These are phyloP conservation scores for Triplophysa yarkandensis DNA, from an alignment of 2,797 vertebrate genomes.

Conservation along the genomic window DNA sequence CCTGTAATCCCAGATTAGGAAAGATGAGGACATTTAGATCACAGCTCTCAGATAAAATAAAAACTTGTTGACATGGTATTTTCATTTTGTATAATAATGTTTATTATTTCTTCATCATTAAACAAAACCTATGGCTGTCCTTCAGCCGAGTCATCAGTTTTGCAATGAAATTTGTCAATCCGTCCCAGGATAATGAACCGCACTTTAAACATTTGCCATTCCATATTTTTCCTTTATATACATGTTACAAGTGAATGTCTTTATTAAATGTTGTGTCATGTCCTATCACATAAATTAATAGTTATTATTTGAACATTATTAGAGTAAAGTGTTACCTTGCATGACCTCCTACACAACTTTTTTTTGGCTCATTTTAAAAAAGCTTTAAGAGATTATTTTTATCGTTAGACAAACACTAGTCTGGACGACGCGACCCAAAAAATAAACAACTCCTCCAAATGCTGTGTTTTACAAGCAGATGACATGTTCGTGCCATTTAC, in stretches of 20 bases:
- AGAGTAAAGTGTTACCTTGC: background rate
- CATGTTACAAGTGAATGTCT: background rate
- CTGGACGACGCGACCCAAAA: background rate
- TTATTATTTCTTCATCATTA: background rate
- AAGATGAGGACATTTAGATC: conserved; percentile 30
- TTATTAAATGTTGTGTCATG: background rate
- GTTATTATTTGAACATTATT: background rate
- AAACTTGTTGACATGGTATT: background rate
- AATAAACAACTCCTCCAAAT: conserved; percentile 2
- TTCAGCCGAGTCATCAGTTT: background rate
- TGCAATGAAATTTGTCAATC: background rate
- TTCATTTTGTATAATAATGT: background rate
- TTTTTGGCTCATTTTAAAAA: conserved; percentile 4
- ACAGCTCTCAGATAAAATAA: background rate
- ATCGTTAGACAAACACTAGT: conserved; percentile 19
- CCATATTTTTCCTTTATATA: background rate
- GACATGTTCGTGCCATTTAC: background rate
- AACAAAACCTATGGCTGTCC: background rate
- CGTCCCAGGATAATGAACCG: background rate
- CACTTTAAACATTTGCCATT: background rate
- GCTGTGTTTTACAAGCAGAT: background rate
- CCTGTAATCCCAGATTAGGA: conserved; percentile 73
- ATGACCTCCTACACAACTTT: background rate
- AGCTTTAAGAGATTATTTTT: conserved; percentile 15
- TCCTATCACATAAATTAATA: no score